Evolutionary conservation across 2,888 invertebrate species (phyloP).

Genomic region (Chorisops tibialis): DNA sequence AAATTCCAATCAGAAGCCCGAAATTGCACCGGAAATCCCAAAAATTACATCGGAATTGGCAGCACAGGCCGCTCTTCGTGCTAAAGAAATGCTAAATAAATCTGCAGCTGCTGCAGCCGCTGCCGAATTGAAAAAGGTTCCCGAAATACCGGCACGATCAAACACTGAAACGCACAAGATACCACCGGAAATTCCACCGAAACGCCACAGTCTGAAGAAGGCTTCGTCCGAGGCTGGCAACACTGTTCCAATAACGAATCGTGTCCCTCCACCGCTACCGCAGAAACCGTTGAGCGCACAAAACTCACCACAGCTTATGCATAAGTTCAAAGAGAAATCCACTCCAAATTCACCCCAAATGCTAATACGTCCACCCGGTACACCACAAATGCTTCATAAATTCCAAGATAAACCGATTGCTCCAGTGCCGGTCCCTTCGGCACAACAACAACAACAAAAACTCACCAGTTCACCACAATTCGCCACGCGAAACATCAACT

Average conservation of each 20-base stretch:
- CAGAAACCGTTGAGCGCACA: constrained; percentile 48
- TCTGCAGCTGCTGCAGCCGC: constrained; percentile 24
- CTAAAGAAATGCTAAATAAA: constrained; percentile 48
- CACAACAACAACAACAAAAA: constrained; percentile 28
- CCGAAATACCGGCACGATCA: constrained; percentile 50
- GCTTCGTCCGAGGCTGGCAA: constrained; percentile 43
- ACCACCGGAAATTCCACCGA: constrained; percentile 52
- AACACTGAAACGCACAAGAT: constrained; percentile 42
- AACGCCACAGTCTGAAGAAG: constrained; percentile 47
- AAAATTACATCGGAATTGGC: constrained; percentile 50
- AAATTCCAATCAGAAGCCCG: constrained; percentile 34
- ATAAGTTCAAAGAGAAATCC: constrained; percentile 47
- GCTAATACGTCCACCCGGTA: constrained; percentile 22
- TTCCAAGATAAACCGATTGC: constrained; percentile 26
- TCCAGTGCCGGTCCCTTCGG: not conserved
- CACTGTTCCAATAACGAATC: constrained; percentile 38
- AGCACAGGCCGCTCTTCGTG: constrained; percentile 50
- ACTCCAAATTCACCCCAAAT: constrained; percentile 29
- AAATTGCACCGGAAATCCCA: constrained; percentile 49
- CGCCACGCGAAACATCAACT: constrained; percentile 30
- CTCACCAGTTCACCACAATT: constrained; percentile 31
- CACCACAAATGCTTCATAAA: constrained; percentile 32
- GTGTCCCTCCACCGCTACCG: constrained; percentile 47
- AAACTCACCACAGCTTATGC: constrained; percentile 45
- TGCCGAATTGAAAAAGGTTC: constrained; percentile 43